phyloP scores from a whole-genome alignment of 2,888 invertebrate genomes.

The Lasioglossum malachurum region DNA sequence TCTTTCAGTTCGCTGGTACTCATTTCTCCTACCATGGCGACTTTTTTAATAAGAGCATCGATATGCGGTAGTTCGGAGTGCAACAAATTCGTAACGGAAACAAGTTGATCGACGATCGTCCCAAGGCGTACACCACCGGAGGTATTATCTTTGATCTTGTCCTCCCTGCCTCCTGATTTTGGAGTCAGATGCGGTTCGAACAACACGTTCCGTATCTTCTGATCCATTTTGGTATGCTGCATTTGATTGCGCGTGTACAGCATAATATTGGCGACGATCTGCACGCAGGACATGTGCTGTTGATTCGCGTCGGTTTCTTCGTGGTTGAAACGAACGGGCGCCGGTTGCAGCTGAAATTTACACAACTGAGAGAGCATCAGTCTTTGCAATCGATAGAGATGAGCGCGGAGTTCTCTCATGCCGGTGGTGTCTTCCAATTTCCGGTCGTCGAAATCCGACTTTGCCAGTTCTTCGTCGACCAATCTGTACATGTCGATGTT shows the following conservation, averaged over 20 bases:
- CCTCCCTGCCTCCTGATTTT: conserved; percentile 72
- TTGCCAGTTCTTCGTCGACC: conserved; percentile 80
- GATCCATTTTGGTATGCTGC: conserved; percentile 83
- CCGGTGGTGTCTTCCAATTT: conserved; percentile 77
- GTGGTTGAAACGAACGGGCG: conserved; percentile 58
- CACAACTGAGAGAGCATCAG: conserved; percentile 91
- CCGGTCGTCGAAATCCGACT: conserved; percentile 68
- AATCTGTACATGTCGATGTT: conserved; percentile 84
- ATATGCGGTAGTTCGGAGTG: conserved; percentile 79
- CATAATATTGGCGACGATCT: conserved; percentile 91
- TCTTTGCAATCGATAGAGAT: conserved; percentile 89
- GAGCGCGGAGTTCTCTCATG: conserved; percentile 85
- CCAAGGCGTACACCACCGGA: conserved; percentile 79
- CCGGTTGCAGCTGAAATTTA: conserved; percentile 87
- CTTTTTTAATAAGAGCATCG: conserved; percentile 77
- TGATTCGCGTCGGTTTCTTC: conserved; percentile 72
- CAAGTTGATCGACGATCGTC: conserved; percentile 79
- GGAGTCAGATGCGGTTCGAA: conserved; percentile 80
- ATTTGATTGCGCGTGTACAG: conserved; percentile 89
- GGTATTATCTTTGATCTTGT: conserved; percentile 74
- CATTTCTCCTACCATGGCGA: conserved; percentile 83
- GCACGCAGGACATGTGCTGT: conserved; percentile 79
- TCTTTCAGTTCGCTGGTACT: conserved; percentile 86
- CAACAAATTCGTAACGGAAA: conserved; percentile 77
- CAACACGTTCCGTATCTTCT: conserved; percentile 80